Percentiles rank a stretch among this genome's conserved stretches.
These are phyloP conservation scores for Synaphobranchus kaupii DNA, from an alignment of 2,797 vertebrate species.

Conservation along the genomic window DNA sequence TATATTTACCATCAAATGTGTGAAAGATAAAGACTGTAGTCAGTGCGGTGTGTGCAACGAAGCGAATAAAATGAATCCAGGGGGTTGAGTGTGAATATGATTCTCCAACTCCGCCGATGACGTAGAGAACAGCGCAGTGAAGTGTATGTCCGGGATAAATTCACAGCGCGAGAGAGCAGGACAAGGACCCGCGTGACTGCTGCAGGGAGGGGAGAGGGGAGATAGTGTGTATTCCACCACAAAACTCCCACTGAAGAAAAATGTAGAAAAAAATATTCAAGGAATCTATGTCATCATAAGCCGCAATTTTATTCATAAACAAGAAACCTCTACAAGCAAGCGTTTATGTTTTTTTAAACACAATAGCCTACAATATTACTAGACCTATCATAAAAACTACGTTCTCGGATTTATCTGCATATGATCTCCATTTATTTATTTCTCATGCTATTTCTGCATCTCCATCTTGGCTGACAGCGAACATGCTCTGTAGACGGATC, in stretches of 20 bases:
- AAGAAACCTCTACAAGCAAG: constrained; percentile 15
- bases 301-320: constrained; percentile 2
- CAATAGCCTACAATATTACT: not conserved
- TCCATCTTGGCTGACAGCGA: constrained; percentile 23
- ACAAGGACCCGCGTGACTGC: constrained; percentile 77
- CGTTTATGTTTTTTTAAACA: not conserved
- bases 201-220: constrained; percentile 65
- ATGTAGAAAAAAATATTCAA: constrained; percentile 37
- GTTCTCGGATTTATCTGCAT: constrained; percentile 17
- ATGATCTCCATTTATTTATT: constrained; percentile 22
- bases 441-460: not conserved
- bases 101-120: constrained; percentile 53
- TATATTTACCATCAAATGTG: not conserved
- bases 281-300: constrained; percentile 10
- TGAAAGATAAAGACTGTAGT: constrained; percentile 19
- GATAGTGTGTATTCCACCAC: constrained; percentile 52
- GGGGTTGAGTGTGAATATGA: constrained; percentile 25
- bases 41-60: not conserved
- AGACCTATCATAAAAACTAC: constrained; percentile 4
- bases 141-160: constrained; percentile 61
- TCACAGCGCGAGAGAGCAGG: constrained; percentile 57
- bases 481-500: constrained; percentile 20
- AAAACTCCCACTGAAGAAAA: constrained; percentile 53
- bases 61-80: constrained; percentile 7
- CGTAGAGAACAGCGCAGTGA: constrained; percentile 56